Evolutionary conservation across 2,797 vertebrate species (phyloP).

Genomic region (Tenualosa ilisha): DNA sequence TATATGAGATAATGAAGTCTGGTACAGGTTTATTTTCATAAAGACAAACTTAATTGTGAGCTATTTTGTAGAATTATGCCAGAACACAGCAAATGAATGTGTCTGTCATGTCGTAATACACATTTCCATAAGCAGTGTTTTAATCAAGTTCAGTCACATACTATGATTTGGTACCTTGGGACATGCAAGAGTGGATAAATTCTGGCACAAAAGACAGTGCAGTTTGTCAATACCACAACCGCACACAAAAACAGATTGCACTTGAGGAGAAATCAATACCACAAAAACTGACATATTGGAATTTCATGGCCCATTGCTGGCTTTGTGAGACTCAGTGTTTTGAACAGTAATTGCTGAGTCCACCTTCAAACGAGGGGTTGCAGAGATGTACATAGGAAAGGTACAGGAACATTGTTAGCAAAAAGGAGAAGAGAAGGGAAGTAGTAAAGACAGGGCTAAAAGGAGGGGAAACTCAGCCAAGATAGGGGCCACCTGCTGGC

Average conservation of each 20-base stretch:
- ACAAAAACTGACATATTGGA: neutral
- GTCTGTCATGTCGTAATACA: neutral
- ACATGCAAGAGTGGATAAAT: neutral
- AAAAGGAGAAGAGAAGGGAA: neutral
- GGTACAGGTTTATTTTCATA: neutral
- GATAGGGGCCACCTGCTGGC: constrained; percentile 31
- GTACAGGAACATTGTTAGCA: constrained; percentile 31
- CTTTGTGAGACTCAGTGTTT: neutral
- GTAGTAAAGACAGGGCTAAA: constrained; percentile 29
- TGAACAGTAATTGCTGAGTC: neutral
- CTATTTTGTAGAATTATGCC: neutral
- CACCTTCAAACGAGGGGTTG: neutral
- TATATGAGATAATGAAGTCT: neutral
- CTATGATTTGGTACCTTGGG: neutral
- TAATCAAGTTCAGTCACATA: constrained; percentile 3
- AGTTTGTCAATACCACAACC: neutral
- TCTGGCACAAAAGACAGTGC: neutral
- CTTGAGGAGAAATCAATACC: neutral
- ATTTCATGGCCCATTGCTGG: neutral
- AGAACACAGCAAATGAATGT: neutral
- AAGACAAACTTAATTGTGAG: neutral
- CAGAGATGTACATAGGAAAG: neutral
- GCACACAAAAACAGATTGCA: constrained; percentile 12
- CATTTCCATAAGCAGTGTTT: neutral
- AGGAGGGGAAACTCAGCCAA: constrained; percentile 26